Evolutionary conservation across 2,888 invertebrate genomes (phyloP), one percentile per base, ranked within the genome.

Genomic region (Anthoptus insignis): DNA sequence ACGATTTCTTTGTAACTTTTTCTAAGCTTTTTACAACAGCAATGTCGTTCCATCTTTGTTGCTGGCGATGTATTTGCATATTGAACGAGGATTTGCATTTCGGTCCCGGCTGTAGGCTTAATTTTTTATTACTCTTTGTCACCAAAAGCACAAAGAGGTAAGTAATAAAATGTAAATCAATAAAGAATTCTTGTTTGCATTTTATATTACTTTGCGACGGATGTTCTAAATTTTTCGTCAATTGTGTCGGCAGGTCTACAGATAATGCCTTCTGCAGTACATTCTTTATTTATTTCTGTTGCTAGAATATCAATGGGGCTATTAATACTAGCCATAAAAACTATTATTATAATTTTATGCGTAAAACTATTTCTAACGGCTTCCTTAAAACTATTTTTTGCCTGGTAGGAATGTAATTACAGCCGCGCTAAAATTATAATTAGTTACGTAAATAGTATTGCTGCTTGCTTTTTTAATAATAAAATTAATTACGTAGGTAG

Each of bases 41-140:
- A 63, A 76, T 77, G 76, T 75, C 75, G 81, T 76, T 74, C 76
- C 67, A 68, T 81, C 79, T 81, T 87, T 89, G 87, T 88, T 76
- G 76, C 70, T 78, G 84, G 78, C 72, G 81, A 84, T 83, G 80
- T 80, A 88, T 92, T 92, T 91, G 91, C 91, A 92, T 92, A 90
- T 83, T 86, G 80, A 82, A 82, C 82, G 77, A 77, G 71, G 67
- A 90, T 91, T 90, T 87, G 89, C 89, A 89, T 90, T 87, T 85
- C 81, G 82, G 76, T 75, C 64, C 69, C 64, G 67, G 49, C 79
- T 80, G 83, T 86, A 75, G 78, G 78, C 81, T 81, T 81, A 79
- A 76, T 64, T 77, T 83, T 87, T 85, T 80, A 82, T 81, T 79
- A 81, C 69, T 74, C 66, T 74, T 78, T 78, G 78, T 80, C 73